Conservation (phyloP, 2,888 invertebrate genomes). For the Chironomus riparius region DNA sequence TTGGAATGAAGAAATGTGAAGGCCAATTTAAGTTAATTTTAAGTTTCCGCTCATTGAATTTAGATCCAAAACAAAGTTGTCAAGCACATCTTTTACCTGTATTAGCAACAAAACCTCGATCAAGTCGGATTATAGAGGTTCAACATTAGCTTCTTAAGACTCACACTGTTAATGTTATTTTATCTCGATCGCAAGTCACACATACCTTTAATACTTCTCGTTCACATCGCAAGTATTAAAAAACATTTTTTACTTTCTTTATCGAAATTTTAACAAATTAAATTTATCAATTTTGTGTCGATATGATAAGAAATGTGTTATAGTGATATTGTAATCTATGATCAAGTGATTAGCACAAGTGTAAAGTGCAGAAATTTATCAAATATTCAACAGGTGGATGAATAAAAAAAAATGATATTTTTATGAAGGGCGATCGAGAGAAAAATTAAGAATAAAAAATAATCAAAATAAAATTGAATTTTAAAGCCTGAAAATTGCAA, state of each 20-base stretch:
- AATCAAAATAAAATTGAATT: neutral
- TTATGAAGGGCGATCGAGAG: neutral
- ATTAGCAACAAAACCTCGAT: neutral
- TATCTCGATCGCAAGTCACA: neutral
- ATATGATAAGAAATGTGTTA: constrained; percentile 2
- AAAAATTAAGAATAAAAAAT: neutral
- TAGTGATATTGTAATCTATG: neutral
- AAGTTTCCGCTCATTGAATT: neutral
- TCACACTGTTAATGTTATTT: neutral
- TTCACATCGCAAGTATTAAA: neutral
- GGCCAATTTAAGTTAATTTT: neutral
- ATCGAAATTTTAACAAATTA: neutral
- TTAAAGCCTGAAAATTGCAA: neutral
- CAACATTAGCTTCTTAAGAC: neutral
- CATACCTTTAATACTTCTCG: neutral
- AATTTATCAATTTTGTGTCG: neutral
- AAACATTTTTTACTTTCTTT: neutral
- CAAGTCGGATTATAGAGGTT: neutral
- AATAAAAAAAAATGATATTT: neutral
- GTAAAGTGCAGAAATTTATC: constrained; percentile 18
- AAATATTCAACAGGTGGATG: constrained; percentile 22
- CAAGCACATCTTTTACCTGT: neutral
- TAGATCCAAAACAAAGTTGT: neutral
- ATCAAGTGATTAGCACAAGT: constrained; percentile 15
- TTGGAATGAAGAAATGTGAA: neutral